A percentile compares a stretch with the other conserved stretches of the same genome.
Conservation (phyloP, 2,113 vertebrate species). For the Halcyon senegalensis region DNA sequence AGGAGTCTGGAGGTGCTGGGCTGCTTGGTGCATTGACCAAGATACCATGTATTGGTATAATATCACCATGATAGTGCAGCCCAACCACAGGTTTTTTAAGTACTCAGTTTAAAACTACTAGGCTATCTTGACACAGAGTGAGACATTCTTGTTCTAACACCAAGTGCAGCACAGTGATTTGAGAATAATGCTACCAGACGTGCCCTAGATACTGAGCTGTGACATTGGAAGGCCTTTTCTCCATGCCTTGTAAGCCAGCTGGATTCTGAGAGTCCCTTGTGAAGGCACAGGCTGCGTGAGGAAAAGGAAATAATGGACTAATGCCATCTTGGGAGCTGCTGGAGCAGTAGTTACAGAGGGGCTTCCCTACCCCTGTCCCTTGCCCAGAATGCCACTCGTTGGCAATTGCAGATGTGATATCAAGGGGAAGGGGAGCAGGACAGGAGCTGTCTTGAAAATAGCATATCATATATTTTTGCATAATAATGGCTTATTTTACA, state of each 20-base stretch:
- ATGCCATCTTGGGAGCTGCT: not conserved
- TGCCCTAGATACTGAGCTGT: constrained; percentile 25
- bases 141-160: not conserved
- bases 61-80: not conserved
- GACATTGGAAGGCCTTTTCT: not conserved
- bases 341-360: not conserved
- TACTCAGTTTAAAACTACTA: not conserved
- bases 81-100: not conserved
- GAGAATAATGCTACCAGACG: not conserved
- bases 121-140: not conserved
- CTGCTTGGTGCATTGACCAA: not conserved
- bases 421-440: not conserved
- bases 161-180: not conserved
- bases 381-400: not conserved
- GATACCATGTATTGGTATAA: not conserved
- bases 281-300: not conserved
- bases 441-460: not conserved
- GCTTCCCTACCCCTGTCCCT: not conserved
- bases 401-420: not conserved
- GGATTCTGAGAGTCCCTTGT: not conserved
- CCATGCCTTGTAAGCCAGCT: not conserved
- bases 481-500: not conserved
- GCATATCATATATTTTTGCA: not conserved
- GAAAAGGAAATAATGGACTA: not conserved
- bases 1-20: not conserved